Conservation (phyloP, 1,140 invertebrate species). For the Hylyphantes graminicola region DNA sequence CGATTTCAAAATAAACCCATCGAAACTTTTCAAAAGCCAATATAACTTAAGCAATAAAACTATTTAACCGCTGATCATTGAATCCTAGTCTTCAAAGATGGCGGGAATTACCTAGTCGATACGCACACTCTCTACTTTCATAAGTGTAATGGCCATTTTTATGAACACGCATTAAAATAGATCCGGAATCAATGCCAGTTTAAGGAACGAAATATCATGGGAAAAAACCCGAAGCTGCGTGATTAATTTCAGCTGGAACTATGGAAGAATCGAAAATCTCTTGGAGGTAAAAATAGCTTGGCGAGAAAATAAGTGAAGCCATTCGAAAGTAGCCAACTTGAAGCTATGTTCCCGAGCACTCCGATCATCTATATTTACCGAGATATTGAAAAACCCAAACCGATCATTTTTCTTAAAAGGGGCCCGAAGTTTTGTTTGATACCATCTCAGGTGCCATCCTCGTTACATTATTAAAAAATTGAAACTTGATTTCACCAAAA, state of each 20-base stretch:
- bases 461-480: too few species aligned
- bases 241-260: slow-evolving; percentile 48
- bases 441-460: too few species aligned
- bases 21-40: too few species aligned
- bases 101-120: slow-evolving; percentile 40
- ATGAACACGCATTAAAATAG: slow-evolving; percentile 52
- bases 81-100: slow-evolving; percentile 19
- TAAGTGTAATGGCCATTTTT: slow-evolving; percentile 52
- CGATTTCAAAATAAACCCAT: too few species aligned
- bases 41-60: background rate
- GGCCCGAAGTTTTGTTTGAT: too few species aligned
- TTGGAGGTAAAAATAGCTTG: background rate
- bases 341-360: too few species aligned
- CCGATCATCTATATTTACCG: too few species aligned
- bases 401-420: too few species aligned
- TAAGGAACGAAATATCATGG: background rate
- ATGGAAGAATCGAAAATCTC: slow-evolving; percentile 14
- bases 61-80: background rate
- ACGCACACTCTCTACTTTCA: slow-evolving; percentile 31
- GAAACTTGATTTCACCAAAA: too few species aligned
- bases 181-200: slow-evolving; percentile 28
- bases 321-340: too few species aligned
- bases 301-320: too few species aligned
- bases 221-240: slow-evolving; percentile 17
- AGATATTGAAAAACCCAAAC: too few species aligned